These are phyloP conservation scores for Ornithorhynchus anatinus DNA, from an alignment of 2,113 vertebrate genomes.

Conservation along the genomic window DNA sequence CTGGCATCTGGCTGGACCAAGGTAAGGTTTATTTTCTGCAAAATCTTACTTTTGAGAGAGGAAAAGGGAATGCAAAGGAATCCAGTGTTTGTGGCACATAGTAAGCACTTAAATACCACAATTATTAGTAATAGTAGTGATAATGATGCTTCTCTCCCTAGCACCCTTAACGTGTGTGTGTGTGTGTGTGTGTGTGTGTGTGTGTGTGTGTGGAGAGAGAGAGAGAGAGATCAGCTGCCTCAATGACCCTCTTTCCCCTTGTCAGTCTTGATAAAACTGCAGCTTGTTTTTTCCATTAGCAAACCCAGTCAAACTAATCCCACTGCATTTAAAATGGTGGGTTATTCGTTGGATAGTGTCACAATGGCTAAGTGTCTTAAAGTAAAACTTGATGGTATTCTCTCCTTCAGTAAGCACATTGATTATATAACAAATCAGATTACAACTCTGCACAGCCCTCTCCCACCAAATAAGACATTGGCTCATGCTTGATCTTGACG, in stretches of 20 bases:
- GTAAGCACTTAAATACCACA: too few species aligned
- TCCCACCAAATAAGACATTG: background rate
- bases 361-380: constrained; percentile 48
- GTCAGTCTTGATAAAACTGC: background rate
- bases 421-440: constrained; percentile 65
- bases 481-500: background rate
- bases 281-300: accelerated
- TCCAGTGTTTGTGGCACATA: too few species aligned
- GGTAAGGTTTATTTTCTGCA: too few species aligned
- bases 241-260: background rate
- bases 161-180: background rate
- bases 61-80: too few species aligned
- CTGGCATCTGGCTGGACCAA: too few species aligned
- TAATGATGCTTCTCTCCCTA: background rate
- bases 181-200: too few species aligned
- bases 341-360: background rate
- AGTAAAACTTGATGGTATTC: constrained; percentile 60
- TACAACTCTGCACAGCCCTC: constrained; percentile 17
- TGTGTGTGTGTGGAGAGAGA: too few species aligned
- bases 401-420: constrained; percentile 61
- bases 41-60: too few species aligned
- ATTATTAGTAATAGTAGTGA: too few species aligned
- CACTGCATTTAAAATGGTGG: background rate
- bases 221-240: background rate
- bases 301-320: background rate